Evolutionary conservation across 1,140 invertebrate species (phyloP), one percentile per base, ranked within the genome.

Genomic region (Triops cancriformis): DNA sequence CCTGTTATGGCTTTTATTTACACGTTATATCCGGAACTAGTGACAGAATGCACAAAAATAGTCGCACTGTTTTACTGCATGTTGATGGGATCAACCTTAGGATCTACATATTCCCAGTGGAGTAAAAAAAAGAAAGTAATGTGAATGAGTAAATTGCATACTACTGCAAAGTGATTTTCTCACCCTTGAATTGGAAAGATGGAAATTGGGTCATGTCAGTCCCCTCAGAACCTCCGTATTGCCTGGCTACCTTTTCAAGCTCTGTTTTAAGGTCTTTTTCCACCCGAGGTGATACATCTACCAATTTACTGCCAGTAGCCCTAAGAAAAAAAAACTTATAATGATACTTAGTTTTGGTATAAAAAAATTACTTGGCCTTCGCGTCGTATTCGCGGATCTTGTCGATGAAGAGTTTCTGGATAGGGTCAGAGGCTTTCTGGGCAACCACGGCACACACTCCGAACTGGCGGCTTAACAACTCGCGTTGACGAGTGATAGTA

Each of bases 331-430:
- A 80, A 7, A 72, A 73, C 0, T 31, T 31, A 2, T 72, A 14
- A 14, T 11, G 2, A 26, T 26, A 41, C 18, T n/a, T 73, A 76
- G 11, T 27, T 27, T 64, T 72, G 9, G 7, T n/a, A 4, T 42
- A 18, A 18, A 28, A 26, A 23, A 86, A 88, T 87, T 88, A 92
- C 91, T 86, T 85, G 82, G 87, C 90, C 82, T 92, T 92, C 23
- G 90, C 85, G 81, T 90, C 93, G 86, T 96, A 98, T 86, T 97
- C 95, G 75, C 89, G 89, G 80, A 98, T 89, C 90, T 97, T 97
- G 76, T 97, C 93, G 64, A 97, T 81, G 84, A 98, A 98, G 28
- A 98, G 84, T 85, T 97, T 92, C 83, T 98, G 96, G 83, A 98
- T 95, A 7, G 95, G 95, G 85, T 98, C 96, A 5, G 87, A 86